Base-by-base conservation (phyloP, 30 jellyfish, hydroid and myxozoan genomes). In the Aurelia coerulea region DNA sequence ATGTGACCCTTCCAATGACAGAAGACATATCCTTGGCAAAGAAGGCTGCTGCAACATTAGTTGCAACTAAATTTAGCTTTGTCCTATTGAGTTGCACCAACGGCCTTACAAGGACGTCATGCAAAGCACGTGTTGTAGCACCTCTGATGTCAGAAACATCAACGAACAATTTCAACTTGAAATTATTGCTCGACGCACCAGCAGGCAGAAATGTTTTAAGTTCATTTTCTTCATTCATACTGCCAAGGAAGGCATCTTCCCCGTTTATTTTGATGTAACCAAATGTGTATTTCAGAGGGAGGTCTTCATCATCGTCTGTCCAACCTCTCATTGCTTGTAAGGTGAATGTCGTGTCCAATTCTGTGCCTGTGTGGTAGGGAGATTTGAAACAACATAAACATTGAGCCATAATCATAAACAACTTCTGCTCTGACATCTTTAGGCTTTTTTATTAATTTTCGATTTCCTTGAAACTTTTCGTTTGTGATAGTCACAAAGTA, bases 261-360 rank as follows among this genome's bases (percentile, higher is more conserved):
- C 90, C 86, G 12, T 78, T 73, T 13, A 53, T 65, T 12, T 50
- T 78, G 15, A 73, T 34, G 86, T 67, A 91, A 51, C 97, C 97
- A 65, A 75, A 91, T 60, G 42, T 72, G 65, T 76, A 91, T 16
- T 74, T 42, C 75, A 91, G 42, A 32, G 97, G 96, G 53, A 84
- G 53, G 68, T 91, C 97, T 10, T 71, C 96, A 13, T 34, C 85
- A 35, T 70, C 92, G 72, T 91, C 97, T 10, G 63, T 46, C 97
- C 97, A 91, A 2, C 97, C 97, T 7, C 63, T 90, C 23, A 34
- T 18, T 31, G 97, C 95, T 74, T 68, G 87, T 54, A 91, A 73
- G 53, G 76, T 78, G 87, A 91, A 91, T 13, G 35, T 62, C 17
- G 97, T 66, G 2, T 84, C 74, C 80, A 91, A 68, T 13, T 96